Base-by-base conservation (phyloP, 2,888 invertebrate species). In the Octodonta nipae region DNA sequence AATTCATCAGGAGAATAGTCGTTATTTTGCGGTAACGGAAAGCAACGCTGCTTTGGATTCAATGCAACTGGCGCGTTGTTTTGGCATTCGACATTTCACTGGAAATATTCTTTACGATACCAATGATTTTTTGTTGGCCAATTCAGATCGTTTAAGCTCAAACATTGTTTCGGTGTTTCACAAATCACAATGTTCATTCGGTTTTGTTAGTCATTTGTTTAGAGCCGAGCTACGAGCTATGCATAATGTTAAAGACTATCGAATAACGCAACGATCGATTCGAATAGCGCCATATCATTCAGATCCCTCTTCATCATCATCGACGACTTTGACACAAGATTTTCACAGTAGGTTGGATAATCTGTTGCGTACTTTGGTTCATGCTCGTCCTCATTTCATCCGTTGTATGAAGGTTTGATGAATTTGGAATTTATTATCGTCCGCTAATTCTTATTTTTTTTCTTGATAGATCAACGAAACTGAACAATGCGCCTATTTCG, bases 121-220 rank as follows among this genome's bases (percentile, higher is more conserved):
- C 3, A 75, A 78, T 0, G 83, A 86, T 54, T 92, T 93, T 61
- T 65, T 91, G 34, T 85, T 87, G 49, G 87, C 88, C 7, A 93
- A 93, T 65, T 78, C 85, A 43, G 92, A 93, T 63, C 79, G 84
- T 7, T 80, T 92, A 28, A 85, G 89, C 2, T 91, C 89, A 56
- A 91, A 92, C 58, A 66, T 92, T 49, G 84, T 93, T 2, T 81
- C 85, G 1, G 87, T 89, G 2, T 93, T 93, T 63, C 85, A 89
- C 63, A 85, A 85, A 52, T 81, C 88, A 51, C 78, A 77, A 34
- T 93, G 92, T 63, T 88, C 86, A 58, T 93, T 93, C 62, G 92
- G 92, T n/a, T 93, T 93, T 61, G 92, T 88, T 1, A 88, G 89
- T 10, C 91, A 93, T 58, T 67, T 93, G n/a, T 93, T 93, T 58